Base-by-base conservation (phyloP, 2,888 invertebrate species). In the Cerastis rubricosa region DNA sequence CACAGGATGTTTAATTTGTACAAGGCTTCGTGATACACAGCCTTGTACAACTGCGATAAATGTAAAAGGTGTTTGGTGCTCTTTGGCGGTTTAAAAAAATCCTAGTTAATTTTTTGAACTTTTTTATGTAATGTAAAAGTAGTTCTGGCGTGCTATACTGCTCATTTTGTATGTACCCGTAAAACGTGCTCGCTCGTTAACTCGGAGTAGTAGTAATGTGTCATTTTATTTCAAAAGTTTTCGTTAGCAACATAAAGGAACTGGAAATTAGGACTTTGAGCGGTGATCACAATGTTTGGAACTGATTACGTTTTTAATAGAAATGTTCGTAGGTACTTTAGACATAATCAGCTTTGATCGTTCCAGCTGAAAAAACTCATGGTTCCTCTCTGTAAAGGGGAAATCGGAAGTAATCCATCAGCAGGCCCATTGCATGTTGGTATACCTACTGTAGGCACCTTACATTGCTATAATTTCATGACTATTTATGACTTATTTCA, bases 31-130 rank as follows among this genome's bases (percentile, higher is more conserved):
- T 85, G 74, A 84, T 76, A 81, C 84, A 81, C 70, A 45, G 81
- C 80, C 84, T 84, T 85, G 87, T 87, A 78, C 76, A 47, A 40
- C 64, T 66, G 72, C 71, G 57, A 78, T 64, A 35, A 70, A 78
- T 51, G 70, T 70, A 78, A 57, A 76, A 35, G 47, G 0, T 73
- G 72, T 71, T 65, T 54, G 51, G n/a, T 11, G 22, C 51, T 54
- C 51, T 51, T 51, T 11, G 54, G 49, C 7, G 43, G 69, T 78
- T 77, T 67, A 25, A 79, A 72, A 84, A 29, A n/a, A 78, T 73
- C 59, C 63, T 73, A 63, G 63, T 66, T 59, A 71, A 22, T 12
- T 71, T 76, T 74, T 65, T 77, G 4, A 70, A 74, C 35, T 67
- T 86, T 85, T 84, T 65, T 83, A 29, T 57, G 54, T 61, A 76